phyloP scores from a whole-genome alignment of 1,140 invertebrate species.

The Drosophila pallidifrons region DNA sequence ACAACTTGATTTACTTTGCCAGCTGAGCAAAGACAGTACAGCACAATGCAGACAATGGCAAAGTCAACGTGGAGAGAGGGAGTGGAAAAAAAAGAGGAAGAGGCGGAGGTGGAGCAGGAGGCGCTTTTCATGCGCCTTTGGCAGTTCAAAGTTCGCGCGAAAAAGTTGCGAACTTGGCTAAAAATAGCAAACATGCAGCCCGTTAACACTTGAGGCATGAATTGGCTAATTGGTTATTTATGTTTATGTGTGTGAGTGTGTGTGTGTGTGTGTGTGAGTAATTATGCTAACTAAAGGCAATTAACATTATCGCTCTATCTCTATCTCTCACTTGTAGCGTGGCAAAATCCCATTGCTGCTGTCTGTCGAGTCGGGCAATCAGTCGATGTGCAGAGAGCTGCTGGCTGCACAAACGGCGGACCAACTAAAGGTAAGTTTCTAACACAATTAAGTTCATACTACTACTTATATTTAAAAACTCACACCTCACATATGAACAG shows the following conservation, averaged over 20 bases:
- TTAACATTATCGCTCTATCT: slow-evolving; percentile 80
- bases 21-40: slow-evolving; percentile 7
- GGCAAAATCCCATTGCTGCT: slow-evolving; percentile 97
- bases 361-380: slow-evolving; percentile 96
- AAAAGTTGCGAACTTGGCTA: slow-evolving; percentile 80
- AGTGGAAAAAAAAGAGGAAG: background rate
- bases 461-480: background rate
- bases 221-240: slow-evolving; percentile 83
- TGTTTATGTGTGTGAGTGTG: slow-evolving; percentile 44
- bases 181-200: slow-evolving; percentile 76
- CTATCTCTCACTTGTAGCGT: slow-evolving; percentile 88
- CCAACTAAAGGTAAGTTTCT: slow-evolving; percentile 88
- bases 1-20: slow-evolving; percentile 54
- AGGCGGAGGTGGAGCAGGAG: too few relatives aligned
- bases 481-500: slow-evolving; percentile 10
- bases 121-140: slow-evolving; percentile 39
- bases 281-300: slow-evolving; percentile 45
- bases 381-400: slow-evolving; percentile 96
- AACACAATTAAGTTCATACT: background rate
- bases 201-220: slow-evolving; percentile 80
- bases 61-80: too few relatives aligned
- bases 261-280: slow-evolving; percentile 30
- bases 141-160: slow-evolving; percentile 72
- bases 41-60: too few relatives aligned
- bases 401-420: slow-evolving; percentile 93